A percentile compares a stretch with the other conserved stretches of the same genome.
Evolutionary conservation across 2,113 vertebrate species (phyloP).

Genomic region (Notothenia coriiceps): DNA sequence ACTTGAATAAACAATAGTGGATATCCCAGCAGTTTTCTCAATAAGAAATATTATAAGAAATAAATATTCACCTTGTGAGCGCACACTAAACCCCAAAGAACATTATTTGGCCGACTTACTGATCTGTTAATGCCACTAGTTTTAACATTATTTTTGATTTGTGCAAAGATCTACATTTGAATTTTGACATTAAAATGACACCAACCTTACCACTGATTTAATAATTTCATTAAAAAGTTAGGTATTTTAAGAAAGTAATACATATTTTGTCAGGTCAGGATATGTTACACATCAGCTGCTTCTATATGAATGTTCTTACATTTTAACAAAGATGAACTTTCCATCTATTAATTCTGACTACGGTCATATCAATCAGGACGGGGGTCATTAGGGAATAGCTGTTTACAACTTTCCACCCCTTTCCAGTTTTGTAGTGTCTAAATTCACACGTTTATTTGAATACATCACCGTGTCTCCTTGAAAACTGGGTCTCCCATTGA

Average conservation of each 20-base stretch:
- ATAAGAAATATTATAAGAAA: too few species aligned
- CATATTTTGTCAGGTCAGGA: neutral
- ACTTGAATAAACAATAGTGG: too few species aligned
- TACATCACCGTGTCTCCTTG: slow-evolving; percentile 49
- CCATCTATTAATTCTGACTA: neutral
- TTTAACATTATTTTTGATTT: neutral
- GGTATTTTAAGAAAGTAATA: neutral
- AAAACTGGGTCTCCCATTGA: slow-evolving; percentile 76
- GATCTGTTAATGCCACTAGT: too few species aligned
- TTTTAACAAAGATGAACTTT: neutral
- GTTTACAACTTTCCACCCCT: slow-evolving; percentile 33
- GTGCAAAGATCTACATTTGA: neutral
- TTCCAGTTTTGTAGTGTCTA: slow-evolving; percentile 19
- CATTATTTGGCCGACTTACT: too few species aligned
- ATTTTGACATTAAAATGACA: neutral
- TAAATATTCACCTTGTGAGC: too few species aligned
- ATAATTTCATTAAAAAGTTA: neutral
- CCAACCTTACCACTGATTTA: neutral
- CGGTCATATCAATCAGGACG: neutral
- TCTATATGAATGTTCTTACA: neutral
- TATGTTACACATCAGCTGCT: neutral
- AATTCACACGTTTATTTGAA: slow-evolving; percentile 49
- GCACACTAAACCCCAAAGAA: too few species aligned
- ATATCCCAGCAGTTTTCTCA: too few species aligned
- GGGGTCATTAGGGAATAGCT: slow-evolving; percentile 44